Conservation (phyloP, 2,797 vertebrate species). For the Karalla daura region DNA sequence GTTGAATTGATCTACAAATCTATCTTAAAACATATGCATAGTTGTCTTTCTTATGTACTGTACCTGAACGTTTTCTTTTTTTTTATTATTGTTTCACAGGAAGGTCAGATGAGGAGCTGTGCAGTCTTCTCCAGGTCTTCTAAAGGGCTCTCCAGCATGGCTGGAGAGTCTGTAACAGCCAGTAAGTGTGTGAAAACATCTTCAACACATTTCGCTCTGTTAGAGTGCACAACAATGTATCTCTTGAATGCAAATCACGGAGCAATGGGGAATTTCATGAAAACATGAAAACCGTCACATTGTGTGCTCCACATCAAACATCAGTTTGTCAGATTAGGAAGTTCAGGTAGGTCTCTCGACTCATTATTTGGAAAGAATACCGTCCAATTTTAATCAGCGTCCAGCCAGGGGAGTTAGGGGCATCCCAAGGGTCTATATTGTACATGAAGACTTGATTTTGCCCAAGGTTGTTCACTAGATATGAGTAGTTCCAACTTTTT, state of each 20-base stretch:
- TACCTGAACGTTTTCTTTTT: neutral
- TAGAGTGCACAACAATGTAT: neutral
- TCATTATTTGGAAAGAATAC: constrained; percentile 63
- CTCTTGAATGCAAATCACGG: constrained; percentile 13
- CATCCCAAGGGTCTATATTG: constrained; percentile 62
- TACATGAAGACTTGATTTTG: constrained; percentile 70
- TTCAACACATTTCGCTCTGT: neutral
- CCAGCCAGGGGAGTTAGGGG: constrained; percentile 51
- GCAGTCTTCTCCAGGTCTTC: neutral
- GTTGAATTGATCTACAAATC: too few species aligned
- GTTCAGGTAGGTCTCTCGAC: constrained; percentile 52
- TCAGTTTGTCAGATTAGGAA: constrained; percentile 47
- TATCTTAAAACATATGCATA: too few species aligned
- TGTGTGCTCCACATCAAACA: constrained; percentile 31
- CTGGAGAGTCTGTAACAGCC: neutral
- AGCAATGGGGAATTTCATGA: constrained; percentile 5
- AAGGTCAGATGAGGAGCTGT: constrained; percentile 10
- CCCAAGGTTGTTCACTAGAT: constrained; percentile 72
- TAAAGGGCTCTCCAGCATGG: neutral
- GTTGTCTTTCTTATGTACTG: neutral
- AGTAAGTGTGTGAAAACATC: neutral
- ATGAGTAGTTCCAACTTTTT: constrained; percentile 63
- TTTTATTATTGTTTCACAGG: neutral
- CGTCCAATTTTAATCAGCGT: constrained; percentile 65
- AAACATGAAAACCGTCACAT: constrained; percentile 9